Conservation (phyloP, 2,113 vertebrate genomes). For the Lamprotornis superbus region DNA sequence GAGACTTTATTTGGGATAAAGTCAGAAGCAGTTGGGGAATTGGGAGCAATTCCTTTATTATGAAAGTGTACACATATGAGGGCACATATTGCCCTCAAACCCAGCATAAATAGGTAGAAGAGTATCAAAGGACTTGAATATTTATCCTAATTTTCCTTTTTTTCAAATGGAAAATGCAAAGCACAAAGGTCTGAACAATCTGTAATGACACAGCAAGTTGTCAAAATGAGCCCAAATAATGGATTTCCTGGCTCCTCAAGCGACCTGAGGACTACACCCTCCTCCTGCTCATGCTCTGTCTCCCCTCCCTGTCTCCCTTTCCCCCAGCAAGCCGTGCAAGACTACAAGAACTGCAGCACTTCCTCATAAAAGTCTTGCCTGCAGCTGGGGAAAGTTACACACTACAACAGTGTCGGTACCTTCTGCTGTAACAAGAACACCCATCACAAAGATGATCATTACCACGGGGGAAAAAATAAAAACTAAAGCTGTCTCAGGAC, state of each 20-base stretch:
- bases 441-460: neutral
- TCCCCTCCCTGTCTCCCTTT: neutral
- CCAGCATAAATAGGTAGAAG: neutral
- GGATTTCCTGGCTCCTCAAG: neutral
- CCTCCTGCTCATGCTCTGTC: neutral
- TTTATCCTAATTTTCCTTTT: neutral
- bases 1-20: neutral
- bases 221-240: neutral
- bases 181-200: neutral
- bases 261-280: neutral
- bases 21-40: neutral
- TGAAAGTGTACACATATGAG: neutral
- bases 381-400: constrained; percentile 11
- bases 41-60: neutral
- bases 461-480: neutral
- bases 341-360: neutral
- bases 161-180: neutral
- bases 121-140: neutral
- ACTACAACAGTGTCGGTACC: neutral
- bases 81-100: neutral
- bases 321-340: neutral
- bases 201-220: neutral
- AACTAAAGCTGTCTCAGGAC: neutral
- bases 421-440: neutral
- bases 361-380: neutral